phyloP scores from a whole-genome alignment of 2,888 invertebrate species.

The Thymelicus lineola region DNA sequence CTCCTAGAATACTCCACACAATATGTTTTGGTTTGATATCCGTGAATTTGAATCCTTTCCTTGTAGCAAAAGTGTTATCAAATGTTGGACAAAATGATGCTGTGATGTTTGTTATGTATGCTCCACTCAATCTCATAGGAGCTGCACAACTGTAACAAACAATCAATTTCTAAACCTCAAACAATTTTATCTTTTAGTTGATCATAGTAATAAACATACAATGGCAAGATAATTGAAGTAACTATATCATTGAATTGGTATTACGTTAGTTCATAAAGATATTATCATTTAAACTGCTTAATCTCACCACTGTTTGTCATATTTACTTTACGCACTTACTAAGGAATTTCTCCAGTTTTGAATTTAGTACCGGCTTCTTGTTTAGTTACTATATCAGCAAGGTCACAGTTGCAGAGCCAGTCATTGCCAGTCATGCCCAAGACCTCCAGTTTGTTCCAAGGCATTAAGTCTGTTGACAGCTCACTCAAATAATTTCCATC shows the following conservation, averaged over 20 bases:
- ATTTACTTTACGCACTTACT: conserved; percentile 58
- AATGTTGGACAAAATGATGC: conserved; percentile 71
- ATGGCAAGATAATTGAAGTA: not conserved
- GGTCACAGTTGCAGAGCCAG: conserved; percentile 87
- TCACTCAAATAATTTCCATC: conserved; percentile 86
- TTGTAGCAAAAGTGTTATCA: conserved; percentile 62
- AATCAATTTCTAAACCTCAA: not conserved
- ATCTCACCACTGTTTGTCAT: too few species aligned
- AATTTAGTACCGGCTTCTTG: conserved; percentile 73
- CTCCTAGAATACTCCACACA: conserved; percentile 76
- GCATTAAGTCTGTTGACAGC: conserved; percentile 79
- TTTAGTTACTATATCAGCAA: conserved; percentile 70
- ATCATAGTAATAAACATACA: not conserved
- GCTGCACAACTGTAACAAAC: conserved; percentile 74
- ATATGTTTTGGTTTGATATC: conserved; percentile 74
- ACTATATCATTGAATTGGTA: not conserved
- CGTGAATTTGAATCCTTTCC: conserved; percentile 60
- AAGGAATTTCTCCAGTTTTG: conserved; percentile 68
- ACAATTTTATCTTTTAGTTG: not conserved
- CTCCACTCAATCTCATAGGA: conserved; percentile 73
- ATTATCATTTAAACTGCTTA: too few species aligned
- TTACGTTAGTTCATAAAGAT: not conserved
- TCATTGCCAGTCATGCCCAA: conserved; percentile 87
- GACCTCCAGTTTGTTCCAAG: conserved; percentile 82
- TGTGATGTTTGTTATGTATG: conserved; percentile 72